Base-by-base conservation (phyloP, 2,113 vertebrate species). In the Psephotus haematonotus region DNA sequence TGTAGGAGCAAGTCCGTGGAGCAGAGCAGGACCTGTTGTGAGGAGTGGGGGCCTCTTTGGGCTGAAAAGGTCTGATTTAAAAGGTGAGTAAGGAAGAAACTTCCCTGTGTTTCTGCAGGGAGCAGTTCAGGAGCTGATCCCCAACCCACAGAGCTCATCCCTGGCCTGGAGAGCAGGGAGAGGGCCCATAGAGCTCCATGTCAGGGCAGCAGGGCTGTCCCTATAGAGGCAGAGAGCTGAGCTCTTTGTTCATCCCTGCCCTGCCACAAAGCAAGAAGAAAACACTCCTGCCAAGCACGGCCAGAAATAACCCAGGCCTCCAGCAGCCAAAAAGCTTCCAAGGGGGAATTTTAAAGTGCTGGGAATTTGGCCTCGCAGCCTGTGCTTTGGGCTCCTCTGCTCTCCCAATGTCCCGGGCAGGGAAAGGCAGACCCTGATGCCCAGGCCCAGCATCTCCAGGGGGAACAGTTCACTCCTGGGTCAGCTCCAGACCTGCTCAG, bases 321-420 rank as follows among this genome's bases (percentile, higher is more conserved):
- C 74, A 92, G 92, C 90, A 95, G 96, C 96, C 95, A 95, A 93
- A 93, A 94, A 77, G 72, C 96, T 97, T 96, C 93, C 93, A 93
- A 96, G 93, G 69, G 83, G 62, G 80, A 94, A 88, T 97, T 88
- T 93, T 72, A 69, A 90, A 97, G 93, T 52, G 88, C 95, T 96
- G 96, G 93, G 96, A 96, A 96, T 95, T 96, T 90, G 93, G 94
- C 87, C 91, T 95, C 91, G 88, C 87, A 91, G 94, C 63, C 76
- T 90, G 44, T 76, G 63, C 91, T 86, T 88, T 2, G 22, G 74
- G 68, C 69, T 93, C 59, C 44, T 93, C 86, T 88, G 82, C 49
- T 74, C 44, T 65, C 3, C 0, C 24, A 53, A 17, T 13, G 46
- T 93, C 76, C 82, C 44, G 22, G 47, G 35, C 64, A 86, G 39